Conservation (phyloP, 2,113 vertebrate genomes). For the Reinhardtius hippoglossoides region DNA sequence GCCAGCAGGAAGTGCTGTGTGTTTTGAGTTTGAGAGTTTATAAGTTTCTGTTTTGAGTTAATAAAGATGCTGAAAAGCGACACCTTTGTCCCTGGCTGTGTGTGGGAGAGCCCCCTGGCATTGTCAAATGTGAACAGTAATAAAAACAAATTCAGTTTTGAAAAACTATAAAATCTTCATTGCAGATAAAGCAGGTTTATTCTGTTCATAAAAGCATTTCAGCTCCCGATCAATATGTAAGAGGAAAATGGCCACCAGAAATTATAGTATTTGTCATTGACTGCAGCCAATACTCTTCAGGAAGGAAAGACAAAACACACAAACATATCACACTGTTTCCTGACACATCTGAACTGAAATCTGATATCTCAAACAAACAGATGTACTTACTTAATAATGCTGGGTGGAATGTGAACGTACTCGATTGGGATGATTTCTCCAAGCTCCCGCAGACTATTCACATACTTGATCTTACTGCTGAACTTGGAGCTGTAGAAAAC, state of each 20-base stretch:
- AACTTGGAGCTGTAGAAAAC: conserved; percentile 88
- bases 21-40: no score
- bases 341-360: not conserved
- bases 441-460: conserved; percentile 88
- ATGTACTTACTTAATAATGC: conserved; percentile 91
- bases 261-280: not conserved
- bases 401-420: conserved; percentile 91
- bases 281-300: not conserved
- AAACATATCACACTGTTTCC: not conserved
- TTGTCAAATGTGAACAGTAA: no score
- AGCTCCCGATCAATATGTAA: no score
- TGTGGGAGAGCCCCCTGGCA: no score
- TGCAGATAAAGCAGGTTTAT: no score
- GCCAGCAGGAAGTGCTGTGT: no score
- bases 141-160: no score
- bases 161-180: no score
- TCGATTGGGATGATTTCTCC: conserved; percentile 91
- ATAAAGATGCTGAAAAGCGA: no score
- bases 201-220: no score
- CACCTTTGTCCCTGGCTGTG: no score
- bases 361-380: not conserved
- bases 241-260: not conserved
- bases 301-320: not conserved
- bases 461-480: conserved; percentile 95
- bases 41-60: no score